Evolutionary conservation across 2,113 vertebrate genomes (phyloP).

Genomic region (Cottus gobio): DNA sequence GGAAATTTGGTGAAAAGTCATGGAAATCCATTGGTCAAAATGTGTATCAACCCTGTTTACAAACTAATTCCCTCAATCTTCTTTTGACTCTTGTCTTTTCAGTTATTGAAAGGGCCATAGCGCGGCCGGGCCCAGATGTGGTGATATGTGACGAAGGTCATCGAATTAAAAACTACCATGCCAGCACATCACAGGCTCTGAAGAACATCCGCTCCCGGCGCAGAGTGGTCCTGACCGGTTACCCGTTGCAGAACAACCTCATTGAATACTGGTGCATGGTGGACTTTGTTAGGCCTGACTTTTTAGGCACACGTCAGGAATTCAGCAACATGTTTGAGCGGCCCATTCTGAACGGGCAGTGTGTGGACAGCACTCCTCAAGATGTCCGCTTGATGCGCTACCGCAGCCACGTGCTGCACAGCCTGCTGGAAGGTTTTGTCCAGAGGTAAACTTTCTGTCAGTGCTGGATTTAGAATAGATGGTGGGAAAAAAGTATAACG

Average conservation of each 20-base stretch:
- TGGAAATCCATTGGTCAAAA: too few species aligned
- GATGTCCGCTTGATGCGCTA: constrained; percentile 97
- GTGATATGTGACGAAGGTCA: constrained; percentile 99
- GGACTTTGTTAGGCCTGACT: constrained; percentile 97
- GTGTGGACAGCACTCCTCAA: constrained; percentile 96
- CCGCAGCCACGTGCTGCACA: constrained; percentile 97
- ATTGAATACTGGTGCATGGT: constrained; percentile 99
- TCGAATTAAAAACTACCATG: constrained; percentile 98
- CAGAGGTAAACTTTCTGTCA: constrained; percentile 89
- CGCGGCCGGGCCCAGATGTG: constrained; percentile 94
- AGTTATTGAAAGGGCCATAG: constrained; percentile 96
- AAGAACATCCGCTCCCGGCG: constrained; percentile 97
- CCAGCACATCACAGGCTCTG: constrained; percentile 97
- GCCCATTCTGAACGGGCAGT: constrained; percentile 98
- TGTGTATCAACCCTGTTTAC: too few species aligned
- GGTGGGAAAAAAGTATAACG: not conserved
- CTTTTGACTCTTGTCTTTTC: not conserved
- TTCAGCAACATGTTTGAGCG: constrained; percentile 99
- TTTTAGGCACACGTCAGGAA: constrained; percentile 96
- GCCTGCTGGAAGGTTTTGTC: constrained; percentile 97
- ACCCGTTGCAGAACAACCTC: constrained; percentile 98
- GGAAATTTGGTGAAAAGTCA: too few species aligned
- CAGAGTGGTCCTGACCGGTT: constrained; percentile 95
- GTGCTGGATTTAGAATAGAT: not conserved
- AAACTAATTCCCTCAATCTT: not conserved